Evolutionary conservation across 2,888 invertebrate genomes (phyloP).

Genomic region (Stomorhina lunata): DNA sequence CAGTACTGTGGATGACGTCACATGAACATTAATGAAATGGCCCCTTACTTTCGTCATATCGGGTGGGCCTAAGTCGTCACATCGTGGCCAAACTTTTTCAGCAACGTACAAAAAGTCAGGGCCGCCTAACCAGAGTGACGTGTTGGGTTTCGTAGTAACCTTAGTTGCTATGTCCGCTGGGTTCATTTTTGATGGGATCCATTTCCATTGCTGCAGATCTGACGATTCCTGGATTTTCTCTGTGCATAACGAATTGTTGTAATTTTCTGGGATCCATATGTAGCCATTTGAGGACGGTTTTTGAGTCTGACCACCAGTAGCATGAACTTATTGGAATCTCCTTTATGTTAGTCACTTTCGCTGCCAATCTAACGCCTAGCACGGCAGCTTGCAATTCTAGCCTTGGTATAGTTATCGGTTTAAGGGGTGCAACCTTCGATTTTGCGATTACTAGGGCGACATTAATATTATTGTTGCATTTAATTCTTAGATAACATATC

Average conservation of each 20-base stretch:
- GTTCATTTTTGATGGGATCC: constrained; percentile 33
- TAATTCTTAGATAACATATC: not conserved
- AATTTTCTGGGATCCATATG: constrained; percentile 20
- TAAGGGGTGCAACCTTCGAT: constrained; percentile 22
- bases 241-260: constrained; percentile 26
- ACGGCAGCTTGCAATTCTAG: constrained; percentile 44
- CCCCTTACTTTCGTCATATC: not conserved
- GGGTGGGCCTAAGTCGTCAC: not conserved
- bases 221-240: constrained; percentile 12
- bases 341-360: not conserved
- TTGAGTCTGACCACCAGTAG: constrained; percentile 31
- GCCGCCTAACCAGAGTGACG: constrained; percentile 16
- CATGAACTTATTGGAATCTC: not conserved
- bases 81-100: constrained; percentile 17
- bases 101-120: constrained; percentile 11
- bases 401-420: constrained; percentile 29
- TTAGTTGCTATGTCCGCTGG: constrained; percentile 17
- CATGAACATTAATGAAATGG: not conserved
- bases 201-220: constrained; percentile 2
- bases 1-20: not conserved
- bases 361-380: constrained; percentile 5
- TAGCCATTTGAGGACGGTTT: constrained; percentile 23
- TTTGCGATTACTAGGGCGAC: not conserved
- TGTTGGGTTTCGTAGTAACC: not conserved
- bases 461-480: too few species aligned